phyloP scores from a whole-genome alignment of 37 sponge, comb jelly and placozoan genomes.

The Cliona cf. orientalis region DNA sequence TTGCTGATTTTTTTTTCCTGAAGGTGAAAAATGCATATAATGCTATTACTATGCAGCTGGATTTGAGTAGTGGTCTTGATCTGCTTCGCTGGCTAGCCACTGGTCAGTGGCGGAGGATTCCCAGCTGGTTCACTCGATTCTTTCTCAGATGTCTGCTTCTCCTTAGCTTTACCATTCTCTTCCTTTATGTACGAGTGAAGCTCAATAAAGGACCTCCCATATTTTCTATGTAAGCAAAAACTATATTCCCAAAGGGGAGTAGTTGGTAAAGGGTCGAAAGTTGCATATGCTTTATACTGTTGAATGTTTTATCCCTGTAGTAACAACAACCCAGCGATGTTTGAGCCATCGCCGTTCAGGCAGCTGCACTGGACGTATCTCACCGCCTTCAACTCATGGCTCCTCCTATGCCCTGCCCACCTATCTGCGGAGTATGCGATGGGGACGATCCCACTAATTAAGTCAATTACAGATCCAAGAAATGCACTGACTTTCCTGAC shows the following conservation, averaged over 20 bases:
- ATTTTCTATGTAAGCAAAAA: slow-evolving; percentile 46
- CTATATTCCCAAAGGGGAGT: background rate
- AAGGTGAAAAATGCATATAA: too few relatives aligned
- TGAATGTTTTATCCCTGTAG: background rate
- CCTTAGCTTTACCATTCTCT: background rate
- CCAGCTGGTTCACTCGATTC: background rate
- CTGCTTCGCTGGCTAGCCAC: too few relatives aligned
- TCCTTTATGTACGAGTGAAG: slow-evolving; percentile 19
- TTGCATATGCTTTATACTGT: background rate
- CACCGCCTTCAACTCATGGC: slow-evolving; percentile 63
- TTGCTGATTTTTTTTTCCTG: too few relatives aligned
- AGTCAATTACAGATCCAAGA: slow-evolving; percentile 58
- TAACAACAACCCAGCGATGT: slow-evolving; percentile 71
- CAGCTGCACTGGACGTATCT: slow-evolving; percentile 83
- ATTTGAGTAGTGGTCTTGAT: too few relatives aligned
- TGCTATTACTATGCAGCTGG: too few relatives aligned
- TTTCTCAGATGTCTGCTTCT: slow-evolving; percentile 3
- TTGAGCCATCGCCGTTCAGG: slow-evolving; percentile 51
- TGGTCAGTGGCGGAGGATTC: too few relatives aligned
- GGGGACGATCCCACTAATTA: slow-evolving; percentile 77
- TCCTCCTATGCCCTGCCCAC: slow-evolving; percentile 66
- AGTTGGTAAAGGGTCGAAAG: background rate
- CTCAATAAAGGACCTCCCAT: slow-evolving; percentile 45
- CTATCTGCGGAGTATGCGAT: slow-evolving; percentile 88
- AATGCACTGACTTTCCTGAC: too few relatives aligned